Evolutionary conservation across 2,888 invertebrate species (phyloP), one percentile per base, ranked within the genome.

Genomic region (Drosophila peninsularis): DNA sequence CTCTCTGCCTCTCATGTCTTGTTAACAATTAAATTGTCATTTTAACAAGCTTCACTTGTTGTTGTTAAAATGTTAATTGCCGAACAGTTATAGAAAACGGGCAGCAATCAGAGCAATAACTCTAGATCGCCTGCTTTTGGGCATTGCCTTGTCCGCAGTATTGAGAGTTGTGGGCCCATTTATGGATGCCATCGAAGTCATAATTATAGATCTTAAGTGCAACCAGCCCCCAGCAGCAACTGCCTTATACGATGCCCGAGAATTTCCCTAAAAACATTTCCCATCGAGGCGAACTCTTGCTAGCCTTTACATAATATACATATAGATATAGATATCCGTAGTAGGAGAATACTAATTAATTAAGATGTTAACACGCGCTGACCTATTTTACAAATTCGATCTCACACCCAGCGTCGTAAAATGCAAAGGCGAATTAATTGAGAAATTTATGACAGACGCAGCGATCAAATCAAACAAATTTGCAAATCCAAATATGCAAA

Each of bases 21-120:
- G 78, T 77, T 83, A 80, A 87, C 90, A 90, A 90, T 91, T 90
- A 90, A 91, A 91, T 90, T 91, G 90, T 90, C 90, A 89, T 91
- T 88, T 90, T 88, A 89, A 88, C 89, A 85, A 88, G 89, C 90
- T 72, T 75, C 80, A 89, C 85, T 89, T 74, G 73, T 71, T 72
- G 75, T 75, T 75, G 75, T 74, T 77, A 64, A 76, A 88, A 90
- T 90, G 90, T 90, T 90, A 90, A 90, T 88, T 90, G 87, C 78
- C 82, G 80, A 84, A 90, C 89, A 90, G 90, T 90, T 90, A 89
- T 90, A 89, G 85, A 78, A 86, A 90, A 89, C 84, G 79, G 87
- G 64, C 60, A 62, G 53, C 72, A 78, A 80, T 88, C 85, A 83
- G 86, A 82, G 80, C 88, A 85, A 75, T 71, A 69, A 72, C 66